Percentiles rank a stretch among this genome's conserved stretches.
phyloP scores from a whole-genome alignment of 2,888 invertebrate genomes.

The Sepiola atlantica region DNA sequence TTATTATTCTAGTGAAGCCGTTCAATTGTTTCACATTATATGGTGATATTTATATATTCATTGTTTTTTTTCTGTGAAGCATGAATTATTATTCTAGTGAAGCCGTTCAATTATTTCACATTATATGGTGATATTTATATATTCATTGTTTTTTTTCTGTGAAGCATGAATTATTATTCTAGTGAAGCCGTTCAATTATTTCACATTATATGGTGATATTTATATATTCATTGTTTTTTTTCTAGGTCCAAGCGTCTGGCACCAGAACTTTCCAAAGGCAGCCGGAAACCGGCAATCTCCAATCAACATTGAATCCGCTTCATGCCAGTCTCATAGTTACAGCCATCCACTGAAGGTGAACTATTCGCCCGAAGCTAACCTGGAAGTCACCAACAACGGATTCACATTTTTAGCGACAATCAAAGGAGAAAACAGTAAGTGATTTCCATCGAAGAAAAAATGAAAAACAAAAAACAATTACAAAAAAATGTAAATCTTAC shows the following conservation, averaged over 20 bases:
- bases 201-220: not conserved
- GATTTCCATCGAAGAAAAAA: not conserved
- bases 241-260: not conserved
- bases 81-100: too few relatives aligned
- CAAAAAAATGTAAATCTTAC: not conserved
- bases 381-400: not conserved
- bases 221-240: not conserved
- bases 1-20: too few relatives aligned
- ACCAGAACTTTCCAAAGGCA: not conserved
- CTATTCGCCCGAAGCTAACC: not conserved
- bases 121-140: not conserved
- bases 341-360: not conserved
- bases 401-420: slow-evolving; percentile 10
- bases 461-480: not conserved
- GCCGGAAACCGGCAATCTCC: not conserved
- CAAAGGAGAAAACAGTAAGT: slow-evolving; percentile 33
- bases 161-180: too few relatives aligned
- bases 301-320: not conserved
- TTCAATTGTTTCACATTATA: not conserved
- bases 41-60: not conserved
- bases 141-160: too few relatives aligned
- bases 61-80: too few relatives aligned
- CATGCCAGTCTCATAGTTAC: not conserved
- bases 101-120: not conserved
- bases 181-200: not conserved